Conservation (phyloP, 1,140 invertebrate genomes). For the Drosophila ironensis region DNA sequence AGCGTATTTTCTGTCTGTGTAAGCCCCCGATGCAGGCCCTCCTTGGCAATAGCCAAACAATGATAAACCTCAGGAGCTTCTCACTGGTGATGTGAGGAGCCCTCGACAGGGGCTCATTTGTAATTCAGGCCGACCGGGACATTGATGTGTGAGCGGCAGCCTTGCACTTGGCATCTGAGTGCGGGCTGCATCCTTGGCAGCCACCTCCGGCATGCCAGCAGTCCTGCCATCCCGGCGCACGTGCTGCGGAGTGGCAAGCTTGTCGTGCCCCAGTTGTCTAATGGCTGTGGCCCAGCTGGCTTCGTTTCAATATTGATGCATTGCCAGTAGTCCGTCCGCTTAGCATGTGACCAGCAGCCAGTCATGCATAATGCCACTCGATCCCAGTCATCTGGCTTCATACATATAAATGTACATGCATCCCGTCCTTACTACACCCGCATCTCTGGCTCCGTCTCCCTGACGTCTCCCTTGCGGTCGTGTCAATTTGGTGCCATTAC, state of each 20-base stretch:
- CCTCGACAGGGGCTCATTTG: slow-evolving; percentile 60
- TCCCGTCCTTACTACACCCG: too few relatives aligned
- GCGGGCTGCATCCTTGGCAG: slow-evolving; percentile 10
- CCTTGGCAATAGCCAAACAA: slow-evolving; percentile 53
- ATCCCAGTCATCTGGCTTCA: neutral
- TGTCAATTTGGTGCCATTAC: slow-evolving; percentile 72
- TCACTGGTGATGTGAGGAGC: slow-evolving; percentile 48
- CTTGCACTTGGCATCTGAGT: slow-evolving; percentile 35
- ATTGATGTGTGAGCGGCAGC: slow-evolving; percentile 53
- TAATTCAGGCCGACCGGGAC: slow-evolving; percentile 63
- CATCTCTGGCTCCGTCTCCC: neutral
- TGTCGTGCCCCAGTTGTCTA: slow-evolving; percentile 8
- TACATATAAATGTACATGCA: too few relatives aligned
- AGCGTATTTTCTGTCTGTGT: neutral
- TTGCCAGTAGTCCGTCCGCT: slow-evolving; percentile 47
- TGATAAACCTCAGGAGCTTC: slow-evolving; percentile 62
- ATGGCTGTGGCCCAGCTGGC: slow-evolving; percentile 53
- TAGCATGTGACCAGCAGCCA: slow-evolving; percentile 46
- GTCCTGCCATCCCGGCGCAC: slow-evolving; percentile 35
- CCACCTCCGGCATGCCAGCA: neutral
- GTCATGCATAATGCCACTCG: slow-evolving; percentile 49
- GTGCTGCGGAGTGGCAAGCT: slow-evolving; percentile 32
- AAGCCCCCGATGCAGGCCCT: neutral
- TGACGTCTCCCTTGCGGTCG: slow-evolving; percentile 47
- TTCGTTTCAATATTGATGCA: slow-evolving; percentile 63